Percentiles rank a stretch among this genome's conserved stretches.
Evolutionary conservation across 2,797 vertebrate species (phyloP).

Genomic region (Neosilurus mollespiculum): DNA sequence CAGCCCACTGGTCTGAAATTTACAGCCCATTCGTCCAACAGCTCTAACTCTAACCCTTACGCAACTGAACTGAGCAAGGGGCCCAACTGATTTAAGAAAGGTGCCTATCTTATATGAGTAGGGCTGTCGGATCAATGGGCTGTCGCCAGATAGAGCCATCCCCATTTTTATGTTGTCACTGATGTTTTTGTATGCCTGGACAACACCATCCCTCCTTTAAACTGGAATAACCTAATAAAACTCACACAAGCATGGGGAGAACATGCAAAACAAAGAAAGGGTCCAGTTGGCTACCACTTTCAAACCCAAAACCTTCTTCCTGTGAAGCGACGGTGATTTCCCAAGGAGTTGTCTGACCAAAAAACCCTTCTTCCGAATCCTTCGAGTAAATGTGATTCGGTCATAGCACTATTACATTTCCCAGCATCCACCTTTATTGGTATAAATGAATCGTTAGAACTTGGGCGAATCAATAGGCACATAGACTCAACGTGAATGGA

Average conservation of each 20-base stretch:
- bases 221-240: no score
- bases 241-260: no score
- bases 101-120: no score
- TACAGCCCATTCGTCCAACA: no score
- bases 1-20: no score
- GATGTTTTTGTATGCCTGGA: neutral
- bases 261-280: neutral
- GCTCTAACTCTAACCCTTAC: no score
- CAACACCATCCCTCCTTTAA: neutral
- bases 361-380: neutral
- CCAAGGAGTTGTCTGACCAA: neutral
- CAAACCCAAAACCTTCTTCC: no score
- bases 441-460: constrained; percentile 16
- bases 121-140: no score
- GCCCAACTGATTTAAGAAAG: no score
- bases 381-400: constrained; percentile 18
- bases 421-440: neutral
- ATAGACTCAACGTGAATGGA: constrained; percentile 21
- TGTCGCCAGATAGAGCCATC: no score
- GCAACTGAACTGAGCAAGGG: no score
- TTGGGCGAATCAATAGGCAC: constrained; percentile 30
- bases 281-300: neutral
- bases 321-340: neutral
- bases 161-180: neutral
- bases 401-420: constrained; percentile 9